Conservation (phyloP, 2,888 invertebrate genomes). For the Limnephilus auricula region DNA sequence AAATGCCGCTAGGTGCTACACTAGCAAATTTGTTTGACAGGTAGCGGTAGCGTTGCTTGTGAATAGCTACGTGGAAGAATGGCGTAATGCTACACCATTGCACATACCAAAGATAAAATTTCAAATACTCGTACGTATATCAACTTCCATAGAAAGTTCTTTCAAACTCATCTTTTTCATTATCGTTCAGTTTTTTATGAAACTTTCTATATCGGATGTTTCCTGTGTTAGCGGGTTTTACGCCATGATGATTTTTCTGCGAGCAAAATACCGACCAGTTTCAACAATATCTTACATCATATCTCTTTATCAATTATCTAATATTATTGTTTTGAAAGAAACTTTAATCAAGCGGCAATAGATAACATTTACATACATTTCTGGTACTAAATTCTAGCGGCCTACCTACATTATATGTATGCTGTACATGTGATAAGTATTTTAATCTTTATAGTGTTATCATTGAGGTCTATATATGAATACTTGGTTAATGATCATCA, state of each 20-base stretch:
- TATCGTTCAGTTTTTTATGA: conserved; percentile 36
- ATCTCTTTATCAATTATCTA: neutral
- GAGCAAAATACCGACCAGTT: neutral
- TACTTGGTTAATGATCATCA: neutral
- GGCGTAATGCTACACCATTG: neutral
- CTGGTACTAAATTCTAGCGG: neutral
- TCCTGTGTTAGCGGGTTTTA: neutral
- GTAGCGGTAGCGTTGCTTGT: too few species aligned
- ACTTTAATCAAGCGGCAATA: neutral
- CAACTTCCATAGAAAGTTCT: conserved; percentile 68
- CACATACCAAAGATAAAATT: conserved; percentile 57
- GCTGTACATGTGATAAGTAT: neutral
- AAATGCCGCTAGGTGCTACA: too few species aligned
- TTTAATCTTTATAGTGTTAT: neutral
- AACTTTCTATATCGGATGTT: conserved; percentile 33
- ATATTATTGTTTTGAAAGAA: neutral
- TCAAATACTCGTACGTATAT: conserved; percentile 73
- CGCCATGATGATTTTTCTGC: neutral
- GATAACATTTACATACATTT: neutral
- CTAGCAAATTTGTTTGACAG: too few species aligned
- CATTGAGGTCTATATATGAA: neutral
- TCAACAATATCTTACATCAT: neutral
- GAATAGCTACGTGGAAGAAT: too few species aligned
- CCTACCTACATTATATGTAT: neutral
- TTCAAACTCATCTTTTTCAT: conserved; percentile 48